Evolutionary conservation across 2,797 vertebrate species (phyloP).

Genomic region (Rhinophrynus dorsalis): DNA sequence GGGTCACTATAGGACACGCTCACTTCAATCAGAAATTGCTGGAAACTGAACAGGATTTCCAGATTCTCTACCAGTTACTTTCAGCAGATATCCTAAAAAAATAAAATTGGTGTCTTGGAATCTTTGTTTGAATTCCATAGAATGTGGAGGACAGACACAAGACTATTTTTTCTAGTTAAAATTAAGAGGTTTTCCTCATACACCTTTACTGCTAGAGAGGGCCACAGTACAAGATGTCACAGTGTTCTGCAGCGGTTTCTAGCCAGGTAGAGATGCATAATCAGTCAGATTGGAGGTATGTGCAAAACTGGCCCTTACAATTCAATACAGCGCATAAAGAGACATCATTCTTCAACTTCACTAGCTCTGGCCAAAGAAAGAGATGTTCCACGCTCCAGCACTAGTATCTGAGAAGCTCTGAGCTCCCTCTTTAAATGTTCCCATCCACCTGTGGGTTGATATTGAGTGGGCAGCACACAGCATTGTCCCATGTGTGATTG

Average conservation of each 20-base stretch:
- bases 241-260: conserved; percentile 30
- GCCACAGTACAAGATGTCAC: conserved; percentile 18
- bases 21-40: conserved; percentile 10
- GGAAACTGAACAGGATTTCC: conserved; percentile 24
- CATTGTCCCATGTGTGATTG: conserved; percentile 4
- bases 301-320: conserved; percentile 38
- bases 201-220: conserved; percentile 20
- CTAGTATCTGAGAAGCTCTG: conserved; percentile 17
- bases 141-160: conserved; percentile 18
- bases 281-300: conserved; percentile 38
- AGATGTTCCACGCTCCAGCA: conserved; percentile 1
- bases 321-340: conserved; percentile 43
- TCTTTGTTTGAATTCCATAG: conserved; percentile 12
- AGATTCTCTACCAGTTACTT: conserved; percentile 12
- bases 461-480: conserved; percentile 8
- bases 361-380: conserved; percentile 22
- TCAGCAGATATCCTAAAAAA: conserved; percentile 34
- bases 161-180: conserved; percentile 1
- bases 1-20: conserved; percentile 27
- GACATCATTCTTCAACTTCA: conserved; percentile 7
- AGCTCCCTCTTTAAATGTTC: not conserved
- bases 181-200: not conserved
- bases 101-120: conserved; percentile 34
- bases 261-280: conserved; percentile 30
- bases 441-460: conserved; percentile 9